These are phyloP conservation scores for Mimumesa dahlbomi DNA, from an alignment of 2,888 invertebrate species.

Conservation along the genomic window DNA sequence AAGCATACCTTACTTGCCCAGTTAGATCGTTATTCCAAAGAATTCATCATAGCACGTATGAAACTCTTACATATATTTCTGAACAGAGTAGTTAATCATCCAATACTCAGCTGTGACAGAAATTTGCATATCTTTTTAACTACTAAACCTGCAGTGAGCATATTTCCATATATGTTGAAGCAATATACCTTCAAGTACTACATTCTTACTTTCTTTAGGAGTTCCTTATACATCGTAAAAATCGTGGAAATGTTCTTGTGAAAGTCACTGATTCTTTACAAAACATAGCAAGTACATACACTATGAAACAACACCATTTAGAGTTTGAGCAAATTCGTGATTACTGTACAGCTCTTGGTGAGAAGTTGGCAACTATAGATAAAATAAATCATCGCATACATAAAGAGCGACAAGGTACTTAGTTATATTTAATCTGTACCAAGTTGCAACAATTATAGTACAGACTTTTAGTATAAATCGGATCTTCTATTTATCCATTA, in stretches of 20 bases:
- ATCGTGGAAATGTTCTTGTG: slow-evolving; percentile 82
- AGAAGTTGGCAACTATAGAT: slow-evolving; percentile 84
- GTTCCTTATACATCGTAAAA: slow-evolving; percentile 84
- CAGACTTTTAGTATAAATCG: slow-evolving; percentile 7
- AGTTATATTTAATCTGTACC: slow-evolving; percentile 6
- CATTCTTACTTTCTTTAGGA: slow-evolving; percentile 80
- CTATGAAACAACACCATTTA: slow-evolving; percentile 82
- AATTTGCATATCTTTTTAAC: slow-evolving; percentile 85
- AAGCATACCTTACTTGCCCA: slow-evolving; percentile 86
- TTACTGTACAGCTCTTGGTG: slow-evolving; percentile 83
- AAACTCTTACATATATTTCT: slow-evolving; percentile 85
- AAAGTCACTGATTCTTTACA: slow-evolving; percentile 83
- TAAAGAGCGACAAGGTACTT: slow-evolving; percentile 83
- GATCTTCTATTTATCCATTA: slow-evolving; percentile 52
- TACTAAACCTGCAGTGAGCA: slow-evolving; percentile 84
- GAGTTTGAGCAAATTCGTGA: slow-evolving; percentile 85
- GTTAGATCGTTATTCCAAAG: slow-evolving; percentile 86
- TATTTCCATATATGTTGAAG: background rate
- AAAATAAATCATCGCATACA: slow-evolving; percentile 85
- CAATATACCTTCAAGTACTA: background rate
- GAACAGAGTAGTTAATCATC: slow-evolving; percentile 85
- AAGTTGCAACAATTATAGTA: background rate
- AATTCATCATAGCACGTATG: slow-evolving; percentile 86
- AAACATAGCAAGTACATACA: slow-evolving; percentile 82
- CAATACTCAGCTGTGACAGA: slow-evolving; percentile 85